phyloP scores from a whole-genome alignment of 2,113 vertebrate genomes.

The Epinephelus fuscoguttatus region DNA sequence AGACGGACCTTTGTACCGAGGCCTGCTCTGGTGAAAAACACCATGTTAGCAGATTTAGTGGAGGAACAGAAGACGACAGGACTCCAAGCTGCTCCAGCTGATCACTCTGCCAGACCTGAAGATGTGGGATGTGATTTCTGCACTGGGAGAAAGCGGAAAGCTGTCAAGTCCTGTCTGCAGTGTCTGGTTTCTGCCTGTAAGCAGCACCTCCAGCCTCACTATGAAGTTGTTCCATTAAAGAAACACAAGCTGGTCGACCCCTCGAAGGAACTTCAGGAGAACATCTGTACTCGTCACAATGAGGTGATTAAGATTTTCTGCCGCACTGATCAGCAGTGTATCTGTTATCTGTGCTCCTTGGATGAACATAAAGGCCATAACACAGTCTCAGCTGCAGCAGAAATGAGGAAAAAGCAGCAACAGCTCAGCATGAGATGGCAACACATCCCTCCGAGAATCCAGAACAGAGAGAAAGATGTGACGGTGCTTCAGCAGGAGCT shows the following conservation, averaged over 20 bases:
- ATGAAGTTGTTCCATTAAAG: neutral
- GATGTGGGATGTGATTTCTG: slow-evolving; percentile 42
- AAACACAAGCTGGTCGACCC: slow-evolving; percentile 49
- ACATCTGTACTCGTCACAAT: slow-evolving; percentile 10
- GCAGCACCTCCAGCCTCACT: slow-evolving; percentile 44
- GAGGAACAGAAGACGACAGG: slow-evolving; percentile 4
- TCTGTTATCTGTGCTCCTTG: slow-evolving; percentile 1
- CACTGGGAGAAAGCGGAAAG: slow-evolving; percentile 22
- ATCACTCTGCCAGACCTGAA: neutral
- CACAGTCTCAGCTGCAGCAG: neutral
- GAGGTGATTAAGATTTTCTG: slow-evolving; percentile 26
- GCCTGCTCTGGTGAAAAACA: slow-evolving; percentile 16
- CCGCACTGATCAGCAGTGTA: neutral
- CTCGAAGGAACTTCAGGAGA: slow-evolving; percentile 12
- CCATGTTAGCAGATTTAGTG: slow-evolving; percentile 16
- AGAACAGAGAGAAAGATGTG: neutral
- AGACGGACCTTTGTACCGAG: neutral
- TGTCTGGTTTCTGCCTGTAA: slow-evolving; percentile 42
- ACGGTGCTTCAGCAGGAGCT: neutral
- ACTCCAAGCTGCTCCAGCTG: neutral
- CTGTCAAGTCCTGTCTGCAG: slow-evolving; percentile 41
- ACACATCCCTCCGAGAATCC: neutral
- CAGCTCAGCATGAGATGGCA: neutral
- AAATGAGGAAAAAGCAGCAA: neutral
- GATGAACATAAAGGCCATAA: slow-evolving; percentile 3